A percentile compares a stretch with the other conserved stretches of the same genome.
Evolutionary conservation across 2,113 vertebrate genomes (phyloP).

Genomic region (Sterna hirundo): DNA sequence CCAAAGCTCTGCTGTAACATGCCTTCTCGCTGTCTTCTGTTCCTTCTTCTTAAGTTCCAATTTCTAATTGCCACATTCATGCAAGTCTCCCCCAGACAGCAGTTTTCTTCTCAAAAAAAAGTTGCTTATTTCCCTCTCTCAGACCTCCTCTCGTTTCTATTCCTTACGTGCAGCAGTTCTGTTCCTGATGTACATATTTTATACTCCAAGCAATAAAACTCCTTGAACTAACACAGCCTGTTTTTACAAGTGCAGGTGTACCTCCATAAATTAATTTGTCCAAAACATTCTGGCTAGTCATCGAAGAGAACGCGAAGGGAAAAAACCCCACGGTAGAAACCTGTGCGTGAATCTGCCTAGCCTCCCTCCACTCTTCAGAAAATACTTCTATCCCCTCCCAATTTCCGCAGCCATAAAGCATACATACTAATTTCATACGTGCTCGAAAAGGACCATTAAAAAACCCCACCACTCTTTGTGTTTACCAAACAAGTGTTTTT

Average conservation of each 20-base stretch:
- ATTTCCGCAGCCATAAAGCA: background rate
- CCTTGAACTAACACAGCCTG: background rate
- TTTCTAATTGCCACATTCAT: slow-evolving; percentile 45
- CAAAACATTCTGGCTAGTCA: background rate
- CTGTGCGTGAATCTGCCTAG: background rate
- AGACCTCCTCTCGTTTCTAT: slow-evolving; percentile 33
- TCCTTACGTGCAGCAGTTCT: background rate
- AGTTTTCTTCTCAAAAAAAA: slow-evolving; percentile 21
- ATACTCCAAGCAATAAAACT: background rate
- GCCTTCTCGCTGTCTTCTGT: slow-evolving; percentile 19
- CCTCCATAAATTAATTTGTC: background rate
- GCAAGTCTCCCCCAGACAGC: background rate
- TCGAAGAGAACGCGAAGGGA: background rate
- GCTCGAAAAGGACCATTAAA: slow-evolving; percentile 60
- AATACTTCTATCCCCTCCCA: background rate
- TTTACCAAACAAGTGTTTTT: slow-evolving; percentile 82
- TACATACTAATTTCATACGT: slow-evolving; percentile 52
- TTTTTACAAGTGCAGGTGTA: background rate
- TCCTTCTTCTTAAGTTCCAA: slow-evolving; percentile 58
- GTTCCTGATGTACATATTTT: background rate
- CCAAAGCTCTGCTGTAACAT: slow-evolving; percentile 34
- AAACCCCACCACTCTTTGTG: slow-evolving; percentile 56
- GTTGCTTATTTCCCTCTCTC: slow-evolving; percentile 39
- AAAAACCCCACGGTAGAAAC: background rate
- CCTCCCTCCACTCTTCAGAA: background rate